Percentiles rank a stretch among this genome's conserved stretches.
These are phyloP conservation scores for Channallabes apus DNA, from an alignment of 2,797 vertebrate genomes.

Conservation along the genomic window DNA sequence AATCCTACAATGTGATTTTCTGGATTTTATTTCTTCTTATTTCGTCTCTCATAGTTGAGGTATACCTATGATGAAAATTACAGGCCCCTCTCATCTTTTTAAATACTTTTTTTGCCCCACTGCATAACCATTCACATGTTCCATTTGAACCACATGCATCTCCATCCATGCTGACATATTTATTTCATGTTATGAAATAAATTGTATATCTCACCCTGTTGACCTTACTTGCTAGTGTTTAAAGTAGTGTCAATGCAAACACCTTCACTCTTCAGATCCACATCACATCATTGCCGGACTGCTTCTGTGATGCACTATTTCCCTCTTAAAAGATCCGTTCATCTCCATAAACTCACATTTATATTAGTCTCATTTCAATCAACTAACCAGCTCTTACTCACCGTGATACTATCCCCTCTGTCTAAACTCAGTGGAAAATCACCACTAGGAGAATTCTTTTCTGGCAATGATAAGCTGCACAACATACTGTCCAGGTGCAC, in stretches of 20 bases:
- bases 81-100: too few species aligned
- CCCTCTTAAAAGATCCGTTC: neutral
- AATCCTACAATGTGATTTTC: too few species aligned
- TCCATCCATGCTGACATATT: neutral
- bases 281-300: neutral
- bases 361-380: constrained; percentile 11
- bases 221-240: neutral
- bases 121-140: neutral
- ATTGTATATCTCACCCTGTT: neutral
- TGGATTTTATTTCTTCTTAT: too few species aligned
- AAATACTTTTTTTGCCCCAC: too few species aligned
- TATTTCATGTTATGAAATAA: neutral
- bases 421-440: neutral
- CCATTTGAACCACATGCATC: neutral
- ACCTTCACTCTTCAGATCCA: neutral
- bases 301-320: constrained; percentile 17
- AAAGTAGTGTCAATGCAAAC: neutral
- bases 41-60: too few species aligned
- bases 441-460: constrained; percentile 4
- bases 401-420: neutral
- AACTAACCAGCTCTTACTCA: neutral
- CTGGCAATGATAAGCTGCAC: neutral
- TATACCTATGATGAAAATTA: too few species aligned
- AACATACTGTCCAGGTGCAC: constrained; percentile 8
- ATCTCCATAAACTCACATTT: constrained; percentile 39